Conservation (phyloP, 2,888 invertebrate genomes). For the Synanthedon myopaeformis region DNA sequence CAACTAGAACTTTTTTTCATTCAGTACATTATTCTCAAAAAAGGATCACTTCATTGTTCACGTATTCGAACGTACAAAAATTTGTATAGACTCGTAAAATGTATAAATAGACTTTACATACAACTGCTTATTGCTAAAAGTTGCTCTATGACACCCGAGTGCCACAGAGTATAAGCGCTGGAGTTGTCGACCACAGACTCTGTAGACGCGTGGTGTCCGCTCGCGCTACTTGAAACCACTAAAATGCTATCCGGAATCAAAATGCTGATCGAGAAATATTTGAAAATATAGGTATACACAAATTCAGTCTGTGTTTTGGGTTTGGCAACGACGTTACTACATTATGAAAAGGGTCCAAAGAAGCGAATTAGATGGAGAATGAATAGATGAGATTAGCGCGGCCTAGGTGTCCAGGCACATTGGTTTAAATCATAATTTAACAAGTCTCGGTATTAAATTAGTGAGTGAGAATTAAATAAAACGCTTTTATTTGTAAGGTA, state of each 20-base stretch:
- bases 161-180: slow-evolving; percentile 13
- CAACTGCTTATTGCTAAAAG: slow-evolving; percentile 68
- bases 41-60: slow-evolving; percentile 62
- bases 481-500: slow-evolving; percentile 18
- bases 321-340: slow-evolving; percentile 62
- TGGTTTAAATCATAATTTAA: slow-evolving; percentile 8
- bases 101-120: slow-evolving; percentile 69
- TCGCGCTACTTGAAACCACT: slow-evolving; percentile 6
- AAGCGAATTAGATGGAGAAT: background rate
- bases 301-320: slow-evolving; percentile 51
- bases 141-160: slow-evolving; percentile 38
- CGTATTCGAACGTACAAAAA: slow-evolving; percentile 64
- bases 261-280: slow-evolving; percentile 37
- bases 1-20: slow-evolving; percentile 47
- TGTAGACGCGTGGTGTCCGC: background rate
- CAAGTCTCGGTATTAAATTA: background rate
- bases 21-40: slow-evolving; percentile 69
- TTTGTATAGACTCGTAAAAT: slow-evolving; percentile 69
- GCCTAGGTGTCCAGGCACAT: slow-evolving; percentile 21
- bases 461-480: slow-evolving; percentile 7
- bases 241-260: slow-evolving; percentile 12
- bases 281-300: slow-evolving; percentile 55
- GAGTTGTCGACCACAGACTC: slow-evolving; percentile 4
- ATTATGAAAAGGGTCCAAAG: slow-evolving; percentile 14
- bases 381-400: slow-evolving; percentile 10